A percentile compares a stretch with the other conserved stretches of the same genome.
Conservation (phyloP, 1,140 invertebrate species). For the Drusus annulatus region DNA sequence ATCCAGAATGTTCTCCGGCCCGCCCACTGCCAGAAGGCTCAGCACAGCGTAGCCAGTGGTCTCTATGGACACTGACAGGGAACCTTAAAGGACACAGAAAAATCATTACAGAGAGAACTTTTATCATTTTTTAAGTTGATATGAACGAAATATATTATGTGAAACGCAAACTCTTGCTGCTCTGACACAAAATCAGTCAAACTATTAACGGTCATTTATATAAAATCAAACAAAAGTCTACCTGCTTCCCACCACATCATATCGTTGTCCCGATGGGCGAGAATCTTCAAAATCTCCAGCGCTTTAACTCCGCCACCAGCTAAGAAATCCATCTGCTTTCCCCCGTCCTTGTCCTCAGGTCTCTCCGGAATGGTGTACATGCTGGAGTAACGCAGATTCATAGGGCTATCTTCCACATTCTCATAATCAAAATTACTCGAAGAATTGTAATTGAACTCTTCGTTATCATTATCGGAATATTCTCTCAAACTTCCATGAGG, state of each 20-base stretch:
- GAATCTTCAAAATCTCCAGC: conserved; percentile 53
- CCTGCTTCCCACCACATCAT: conserved; percentile 69
- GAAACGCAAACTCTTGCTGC: too few species aligned
- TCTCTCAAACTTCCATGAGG: conserved; percentile 2
- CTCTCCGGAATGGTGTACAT: neutral
- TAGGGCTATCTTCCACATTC: neutral
- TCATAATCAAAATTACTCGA: neutral
- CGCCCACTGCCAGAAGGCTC: conserved; percentile 70
- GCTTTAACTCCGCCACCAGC: conserved; percentile 54
- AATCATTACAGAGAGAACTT: neutral
- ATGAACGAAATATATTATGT: too few species aligned
- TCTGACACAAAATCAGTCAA: too few species aligned
- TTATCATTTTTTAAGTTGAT: too few species aligned
- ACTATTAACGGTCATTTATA: neutral
- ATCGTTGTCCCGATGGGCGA: conserved; percentile 62
- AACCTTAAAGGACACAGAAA: conserved; percentile 56
- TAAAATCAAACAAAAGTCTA: conserved; percentile 49
- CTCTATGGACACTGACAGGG: conserved; percentile 73
- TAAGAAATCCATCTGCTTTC: conserved; percentile 32
- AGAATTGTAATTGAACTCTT: neutral
- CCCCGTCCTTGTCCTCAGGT: neutral
- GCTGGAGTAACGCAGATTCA: neutral
- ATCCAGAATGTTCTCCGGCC: conserved; percentile 71
- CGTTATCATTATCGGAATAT: neutral
- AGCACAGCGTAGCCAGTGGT: conserved; percentile 82